Evolutionary conservation across 2,113 vertebrate genomes (phyloP).

Genomic region (Saguinus midas): DNA sequence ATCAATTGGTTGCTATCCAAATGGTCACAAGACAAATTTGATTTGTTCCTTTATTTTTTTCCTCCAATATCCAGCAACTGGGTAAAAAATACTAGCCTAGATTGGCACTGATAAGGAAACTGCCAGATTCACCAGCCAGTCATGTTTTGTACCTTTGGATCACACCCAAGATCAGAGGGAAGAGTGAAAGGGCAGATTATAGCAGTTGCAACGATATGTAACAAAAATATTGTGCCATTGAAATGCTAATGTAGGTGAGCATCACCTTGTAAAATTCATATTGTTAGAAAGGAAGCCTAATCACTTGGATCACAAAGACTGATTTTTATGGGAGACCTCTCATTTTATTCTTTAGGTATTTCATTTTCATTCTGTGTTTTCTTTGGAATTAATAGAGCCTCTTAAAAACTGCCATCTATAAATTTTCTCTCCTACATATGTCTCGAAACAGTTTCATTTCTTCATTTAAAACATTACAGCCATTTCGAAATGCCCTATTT

Average conservation of each 20-base stretch:
- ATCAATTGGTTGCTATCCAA: neutral
- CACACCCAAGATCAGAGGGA: neutral
- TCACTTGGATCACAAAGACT: constrained; percentile 59
- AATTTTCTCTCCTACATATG: constrained; percentile 74
- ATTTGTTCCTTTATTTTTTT: constrained; percentile 49
- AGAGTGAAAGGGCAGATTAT: neutral
- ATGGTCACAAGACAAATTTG: neutral
- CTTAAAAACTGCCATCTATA: constrained; percentile 71
- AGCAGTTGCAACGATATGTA: constrained; percentile 4
- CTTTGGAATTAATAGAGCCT: constrained; percentile 73
- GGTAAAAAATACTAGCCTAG: neutral
- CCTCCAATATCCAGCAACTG: neutral
- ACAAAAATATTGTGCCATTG: constrained; percentile 57
- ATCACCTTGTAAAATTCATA: constrained; percentile 28
- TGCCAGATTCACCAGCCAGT: neutral
- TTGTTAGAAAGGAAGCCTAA: constrained; percentile 52
- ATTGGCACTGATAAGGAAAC: constrained; percentile 17
- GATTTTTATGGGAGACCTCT: constrained; percentile 72
- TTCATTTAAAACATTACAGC: constrained; percentile 78
- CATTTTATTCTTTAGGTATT: constrained; percentile 70
- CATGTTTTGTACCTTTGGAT: neutral
- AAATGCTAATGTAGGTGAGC: constrained; percentile 55
- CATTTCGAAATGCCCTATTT: constrained; percentile 77
- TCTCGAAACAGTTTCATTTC: constrained; percentile 77
- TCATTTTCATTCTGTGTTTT: constrained; percentile 72